Evolutionary conservation across 2,888 invertebrate species (phyloP), one percentile per base, ranked within the genome.

Genomic region (Vesta saturnalis): DNA sequence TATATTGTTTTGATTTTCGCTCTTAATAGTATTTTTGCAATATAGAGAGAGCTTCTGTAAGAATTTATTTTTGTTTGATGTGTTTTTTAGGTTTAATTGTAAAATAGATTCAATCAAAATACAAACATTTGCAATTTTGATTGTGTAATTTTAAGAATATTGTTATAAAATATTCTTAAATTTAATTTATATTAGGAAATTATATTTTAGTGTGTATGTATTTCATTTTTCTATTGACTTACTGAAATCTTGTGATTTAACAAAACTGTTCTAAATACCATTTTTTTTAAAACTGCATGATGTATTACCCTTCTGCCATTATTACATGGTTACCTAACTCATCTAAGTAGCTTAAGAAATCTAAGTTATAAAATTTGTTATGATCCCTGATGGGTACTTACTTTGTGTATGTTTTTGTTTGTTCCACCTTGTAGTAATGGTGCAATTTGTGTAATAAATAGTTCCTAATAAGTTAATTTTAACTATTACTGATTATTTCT

Each of bases 371-470:
- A 19, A 57, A 30, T 23, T 63, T 56, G 22, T 23, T 60, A 49
- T 16, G 14, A 47, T 49, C 60, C 47, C 19, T 46, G 21, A 14
- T 15, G 47, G 47, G 18, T 43, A 46, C 14, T 46, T 46, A 60
- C 21, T 21, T 21, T 56, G 15, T 60, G 21, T 46, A 55, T 19
- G 43, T 55, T 63, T 63, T 56, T 56, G 39, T 64, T 56, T 69
- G 58, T 54, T 71, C 64, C 71, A 72, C 71, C 72, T 74, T 73
- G 69, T 74, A 72, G 70, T 69, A 64, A 67, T 70, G 74, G 74
- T 74, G 74, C 74, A 74, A 74, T 74, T 73, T 73, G 67, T 72
- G 71, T 74, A 74, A 74, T 74, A 74, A 72, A 74, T 68, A 74
- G 73, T 73, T 74, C 73, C 74, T 73, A 74, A 71, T 60, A 30